Evolutionary conservation across 2,797 vertebrate species (phyloP).

Genomic region (Sebastes variabilis): DNA sequence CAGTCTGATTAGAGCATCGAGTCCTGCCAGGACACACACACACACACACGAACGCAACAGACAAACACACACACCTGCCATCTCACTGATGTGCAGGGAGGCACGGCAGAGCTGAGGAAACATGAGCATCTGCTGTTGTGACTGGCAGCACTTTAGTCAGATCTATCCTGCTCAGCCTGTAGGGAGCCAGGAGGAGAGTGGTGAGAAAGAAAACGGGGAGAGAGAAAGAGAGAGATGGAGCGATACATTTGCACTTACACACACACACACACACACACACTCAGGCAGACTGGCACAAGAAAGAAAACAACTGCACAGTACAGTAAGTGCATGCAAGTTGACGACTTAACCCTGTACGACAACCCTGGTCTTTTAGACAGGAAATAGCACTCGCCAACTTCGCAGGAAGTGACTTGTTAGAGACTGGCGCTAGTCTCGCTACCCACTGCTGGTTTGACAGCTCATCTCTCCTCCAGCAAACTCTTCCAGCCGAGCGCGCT

Average conservation of each 20-base stretch:
- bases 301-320: constrained; percentile 23
- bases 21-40: constrained; percentile 37
- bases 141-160: constrained; percentile 81
- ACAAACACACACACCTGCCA: constrained; percentile 62
- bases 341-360: constrained; percentile 6
- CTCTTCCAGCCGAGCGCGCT: constrained; percentile 26
- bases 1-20: constrained; percentile 55
- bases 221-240: not conserved
- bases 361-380: not conserved
- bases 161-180: constrained; percentile 68
- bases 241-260: not conserved
- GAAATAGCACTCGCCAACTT: constrained; percentile 8
- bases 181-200: constrained; percentile 57
- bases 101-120: constrained; percentile 66
- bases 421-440: not conserved
- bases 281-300: not conserved
- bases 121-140: constrained; percentile 81
- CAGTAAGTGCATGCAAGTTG: not conserved
- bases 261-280: not conserved
- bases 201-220: not conserved
- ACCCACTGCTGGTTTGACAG: constrained; percentile 44
- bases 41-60: constrained; percentile 27
- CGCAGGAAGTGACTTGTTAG: constrained; percentile 43
- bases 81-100: constrained; percentile 68
- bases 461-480: constrained; percentile 58